Percentiles rank a stretch among this genome's conserved stretches.
These are phyloP conservation scores for Trichopria drosophilae DNA, from an alignment of 2,888 invertebrate species.

Conservation along the genomic window DNA sequence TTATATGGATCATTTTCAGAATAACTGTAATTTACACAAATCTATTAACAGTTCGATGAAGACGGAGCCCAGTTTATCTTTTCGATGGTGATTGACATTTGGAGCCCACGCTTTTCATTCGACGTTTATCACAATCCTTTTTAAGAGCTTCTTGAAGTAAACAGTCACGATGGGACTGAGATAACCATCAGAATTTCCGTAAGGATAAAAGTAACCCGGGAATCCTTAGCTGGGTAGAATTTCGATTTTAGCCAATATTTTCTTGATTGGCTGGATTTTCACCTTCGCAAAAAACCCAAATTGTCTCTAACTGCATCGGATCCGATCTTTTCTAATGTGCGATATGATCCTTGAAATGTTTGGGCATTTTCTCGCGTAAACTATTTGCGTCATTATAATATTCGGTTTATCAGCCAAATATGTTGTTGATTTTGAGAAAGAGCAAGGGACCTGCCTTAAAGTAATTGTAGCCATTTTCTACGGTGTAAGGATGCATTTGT, in stretches of 20 bases:
- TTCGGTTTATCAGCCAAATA: too few species aligned
- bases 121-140: constrained; percentile 67
- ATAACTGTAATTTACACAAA: too few species aligned
- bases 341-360: constrained; percentile 71
- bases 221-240: constrained; percentile 82
- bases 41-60: constrained; percentile 73
- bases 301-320: constrained; percentile 66
- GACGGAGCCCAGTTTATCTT: constrained; percentile 70
- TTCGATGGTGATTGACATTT: constrained; percentile 70
- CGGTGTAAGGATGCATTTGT: constrained; percentile 78
- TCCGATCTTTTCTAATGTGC: constrained; percentile 61
- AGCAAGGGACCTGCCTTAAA: constrained; percentile 91
- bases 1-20: too few species aligned
- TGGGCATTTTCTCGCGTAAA: constrained; percentile 77
- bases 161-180: constrained; percentile 87
- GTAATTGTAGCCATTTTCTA: constrained; percentile 85
- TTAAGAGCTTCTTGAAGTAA: constrained; percentile 76
- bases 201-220: constrained; percentile 89
- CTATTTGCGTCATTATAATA: constrained; percentile 73
- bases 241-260: constrained; percentile 82
- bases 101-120: constrained; percentile 75
- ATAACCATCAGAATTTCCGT: constrained; percentile 82
- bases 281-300: constrained; percentile 93
- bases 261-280: constrained; percentile 92
- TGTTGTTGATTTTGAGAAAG: constrained; percentile 93